Conservation (phyloP, 2,113 vertebrate genomes). For the Pyxicephalus adspersus region DNA sequence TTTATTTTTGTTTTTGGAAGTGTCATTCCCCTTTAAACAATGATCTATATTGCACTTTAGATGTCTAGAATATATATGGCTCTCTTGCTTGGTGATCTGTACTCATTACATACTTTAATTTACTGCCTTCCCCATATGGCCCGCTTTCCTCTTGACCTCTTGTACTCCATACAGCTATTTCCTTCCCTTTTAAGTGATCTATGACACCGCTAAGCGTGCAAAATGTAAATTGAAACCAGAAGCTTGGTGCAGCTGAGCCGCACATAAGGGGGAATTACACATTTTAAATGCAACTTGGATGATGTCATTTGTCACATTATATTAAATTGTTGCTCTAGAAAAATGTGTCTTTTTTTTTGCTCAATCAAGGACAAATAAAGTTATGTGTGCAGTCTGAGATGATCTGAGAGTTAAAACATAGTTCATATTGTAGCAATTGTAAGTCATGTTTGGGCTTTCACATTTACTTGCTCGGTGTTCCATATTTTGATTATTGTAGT, state of each 20-base stretch:
- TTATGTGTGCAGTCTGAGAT: too few relatives aligned
- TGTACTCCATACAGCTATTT: conserved; percentile 30
- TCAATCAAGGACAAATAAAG: too few relatives aligned
- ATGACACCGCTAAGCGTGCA: conserved; percentile 21
- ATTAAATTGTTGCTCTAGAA: not conserved
- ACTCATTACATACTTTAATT: conserved; percentile 33
- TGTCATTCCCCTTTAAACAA: too few relatives aligned
- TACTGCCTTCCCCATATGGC: conserved; percentile 24
- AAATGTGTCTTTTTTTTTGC: too few relatives aligned
- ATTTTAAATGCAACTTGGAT: not conserved
- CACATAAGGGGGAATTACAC: not conserved
- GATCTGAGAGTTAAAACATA: too few relatives aligned
- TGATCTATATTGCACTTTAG: not conserved
- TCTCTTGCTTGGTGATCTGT: conserved; percentile 7
- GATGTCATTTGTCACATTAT: not conserved
- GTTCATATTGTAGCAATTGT: too few relatives aligned
- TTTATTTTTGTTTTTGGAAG: too few relatives aligned
- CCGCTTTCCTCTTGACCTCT: conserved; percentile 14
- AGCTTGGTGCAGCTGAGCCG: conserved; percentile 6
- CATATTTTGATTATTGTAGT: too few relatives aligned
- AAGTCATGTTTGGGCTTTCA: too few relatives aligned
- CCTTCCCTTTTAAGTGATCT: conserved; percentile 42
- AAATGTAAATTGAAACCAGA: conserved; percentile 36
- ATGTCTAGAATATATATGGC: conserved; percentile 7
- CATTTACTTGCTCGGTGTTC: too few relatives aligned